A percentile compares a stretch with the other conserved stretches of the same genome.
Conservation (phyloP, 1,140 invertebrate species). For the Lordiphosa mommai region DNA sequence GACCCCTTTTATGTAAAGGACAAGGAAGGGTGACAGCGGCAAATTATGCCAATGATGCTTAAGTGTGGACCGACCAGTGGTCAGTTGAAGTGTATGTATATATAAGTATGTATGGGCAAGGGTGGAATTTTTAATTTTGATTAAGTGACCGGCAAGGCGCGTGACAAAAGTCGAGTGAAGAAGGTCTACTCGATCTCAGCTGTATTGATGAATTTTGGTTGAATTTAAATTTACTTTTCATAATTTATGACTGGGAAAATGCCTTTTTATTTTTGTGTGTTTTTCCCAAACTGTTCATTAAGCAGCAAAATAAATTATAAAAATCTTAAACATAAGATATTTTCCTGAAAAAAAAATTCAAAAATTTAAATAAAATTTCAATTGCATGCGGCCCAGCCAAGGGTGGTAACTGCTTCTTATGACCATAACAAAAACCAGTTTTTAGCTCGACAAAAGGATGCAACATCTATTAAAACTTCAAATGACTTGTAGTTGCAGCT, state of each 20-base stretch:
- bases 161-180: neutral
- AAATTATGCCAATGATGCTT: constrained; percentile 40
- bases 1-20: constrained; percentile 25
- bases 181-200: too few species aligned
- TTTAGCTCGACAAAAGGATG: constrained; percentile 58
- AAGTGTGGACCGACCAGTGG: constrained; percentile 34
- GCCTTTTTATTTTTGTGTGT: constrained; percentile 37
- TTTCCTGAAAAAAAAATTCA: constrained; percentile 35
- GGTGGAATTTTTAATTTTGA: constrained; percentile 36
- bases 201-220: too few species aligned
- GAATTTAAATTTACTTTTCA: neutral
- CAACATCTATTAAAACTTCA: constrained; percentile 72
- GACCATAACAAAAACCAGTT: constrained; percentile 51
- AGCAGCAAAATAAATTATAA: constrained; percentile 46
- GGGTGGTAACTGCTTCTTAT: constrained; percentile 39
- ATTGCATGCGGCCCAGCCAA: constrained; percentile 9
- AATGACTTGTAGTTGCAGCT: constrained; percentile 68
- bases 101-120: constrained; percentile 16
- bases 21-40: constrained; percentile 1
- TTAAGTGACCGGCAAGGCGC: constrained; percentile 17
- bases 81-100: constrained; percentile 47
- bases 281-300: constrained; percentile 32
- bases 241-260: constrained; percentile 30
- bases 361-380: constrained; percentile 58
- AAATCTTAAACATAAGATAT: constrained; percentile 20